Base-by-base conservation (phyloP, 2,888 invertebrate genomes). In the Norana najaformis region DNA sequence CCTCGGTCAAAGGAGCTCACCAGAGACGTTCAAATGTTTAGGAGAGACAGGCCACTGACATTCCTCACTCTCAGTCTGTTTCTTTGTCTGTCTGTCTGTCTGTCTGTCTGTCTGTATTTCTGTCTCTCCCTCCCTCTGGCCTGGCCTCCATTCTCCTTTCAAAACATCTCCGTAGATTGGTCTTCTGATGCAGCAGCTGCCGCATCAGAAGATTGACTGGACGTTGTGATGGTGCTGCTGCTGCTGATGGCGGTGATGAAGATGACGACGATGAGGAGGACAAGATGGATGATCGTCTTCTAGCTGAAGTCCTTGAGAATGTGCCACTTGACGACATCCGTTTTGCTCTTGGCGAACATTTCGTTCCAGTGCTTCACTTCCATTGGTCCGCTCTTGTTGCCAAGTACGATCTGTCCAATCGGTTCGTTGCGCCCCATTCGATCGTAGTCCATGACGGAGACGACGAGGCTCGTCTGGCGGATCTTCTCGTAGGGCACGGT, bases 291-390 rank as follows among this genome's bases (percentile, higher is more conserved):
- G 69, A 53, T 53, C 30, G 23, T 69, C 69, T 30, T 88, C 90
- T 88, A 92, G 37, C 92, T 91, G 90, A 92, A 94, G 92, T 95
- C 94, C 91, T 98, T 98, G 94, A 98, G 96, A 95, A 98, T 97
- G 96, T 98, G 98, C 98, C 98, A 98, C 95, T 98, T 98, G 89
- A 98, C 97, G 93, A 98, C 97, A 93, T 97, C 98, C 95, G 98
- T 98, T 93, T 98, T 96, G 37, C 98, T 98, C 95, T 98, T 98
- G 91, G 98, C 97, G 93, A 98, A 98, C 98, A 98, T 98, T 94
- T 98, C 98, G 94, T 98, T 98, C 98, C 98, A 98, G 95, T 98
- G 98, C 95, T 98, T 98, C 82, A 98, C 98, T 95, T 98, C 98
- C 90, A 97, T 97, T 35, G 98, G 98, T 1, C 98, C 98, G 90